A percentile compares a stretch with the other conserved stretches of the same genome.
Conservation (phyloP, 1,140 invertebrate species). For the Drosophila sproati region DNA sequence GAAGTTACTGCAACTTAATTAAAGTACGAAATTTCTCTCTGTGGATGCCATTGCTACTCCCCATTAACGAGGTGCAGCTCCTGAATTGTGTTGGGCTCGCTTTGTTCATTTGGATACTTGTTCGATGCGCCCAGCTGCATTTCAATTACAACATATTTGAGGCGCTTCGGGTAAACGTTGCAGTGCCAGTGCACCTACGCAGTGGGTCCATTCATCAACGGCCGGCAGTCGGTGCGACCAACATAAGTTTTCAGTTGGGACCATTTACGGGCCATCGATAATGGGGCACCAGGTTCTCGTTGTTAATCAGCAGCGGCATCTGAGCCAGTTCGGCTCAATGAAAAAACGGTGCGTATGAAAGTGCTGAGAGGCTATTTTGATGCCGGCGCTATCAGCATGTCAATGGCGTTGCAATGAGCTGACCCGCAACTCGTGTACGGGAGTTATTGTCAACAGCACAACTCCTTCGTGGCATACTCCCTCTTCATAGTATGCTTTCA, state of each 20-base stretch:
- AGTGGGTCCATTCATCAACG: conserved; percentile 60
- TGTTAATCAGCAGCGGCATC: conserved; percentile 56
- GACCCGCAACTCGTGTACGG: background rate
- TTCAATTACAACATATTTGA: conserved; percentile 81
- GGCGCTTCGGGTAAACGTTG: conserved; percentile 37
- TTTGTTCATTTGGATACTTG: conserved; percentile 44
- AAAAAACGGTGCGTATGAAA: conserved; percentile 42
- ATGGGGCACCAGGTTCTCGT: conserved; percentile 45
- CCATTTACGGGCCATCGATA: conserved; percentile 55
- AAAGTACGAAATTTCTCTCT: background rate
- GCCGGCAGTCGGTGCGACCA: conserved; percentile 11
- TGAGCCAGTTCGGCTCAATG: conserved; percentile 9
- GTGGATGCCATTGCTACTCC: background rate
- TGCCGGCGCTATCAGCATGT: conserved; percentile 27
- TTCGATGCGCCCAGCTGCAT: conserved; percentile 71
- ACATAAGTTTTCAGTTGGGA: background rate
- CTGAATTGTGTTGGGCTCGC: conserved; percentile 33
- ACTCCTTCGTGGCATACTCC: background rate
- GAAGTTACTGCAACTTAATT: no score
- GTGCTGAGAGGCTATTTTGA: background rate
- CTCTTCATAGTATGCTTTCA: conserved; percentile 28
- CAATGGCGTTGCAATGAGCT: conserved; percentile 24
- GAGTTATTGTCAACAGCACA: conserved; percentile 16
- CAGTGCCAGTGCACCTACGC: conserved; percentile 15
- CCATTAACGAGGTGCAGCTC: conserved; percentile 24